These are phyloP conservation scores for Arrhamphus sclerolepis DNA, from an alignment of 2,797 vertebrate genomes.

Conservation along the genomic window DNA sequence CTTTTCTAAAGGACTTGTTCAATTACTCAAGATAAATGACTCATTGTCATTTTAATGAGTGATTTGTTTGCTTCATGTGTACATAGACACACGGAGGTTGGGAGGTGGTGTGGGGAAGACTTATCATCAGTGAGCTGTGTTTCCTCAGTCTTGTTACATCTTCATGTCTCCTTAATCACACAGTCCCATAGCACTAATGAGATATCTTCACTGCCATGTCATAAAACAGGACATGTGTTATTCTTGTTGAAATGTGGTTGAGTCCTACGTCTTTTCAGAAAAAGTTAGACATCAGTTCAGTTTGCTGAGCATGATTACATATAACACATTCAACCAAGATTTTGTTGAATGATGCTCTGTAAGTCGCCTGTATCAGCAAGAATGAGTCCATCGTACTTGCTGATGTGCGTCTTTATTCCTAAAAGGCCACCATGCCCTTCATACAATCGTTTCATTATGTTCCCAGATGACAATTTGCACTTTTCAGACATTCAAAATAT, in stretches of 20 bases:
- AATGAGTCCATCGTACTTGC: too few relatives aligned
- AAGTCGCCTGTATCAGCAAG: too few relatives aligned
- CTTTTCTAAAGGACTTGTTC: constrained; percentile 12
- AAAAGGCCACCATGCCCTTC: too few relatives aligned
- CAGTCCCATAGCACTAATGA: constrained; percentile 48
- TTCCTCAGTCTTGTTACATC: constrained; percentile 38
- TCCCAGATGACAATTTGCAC: too few relatives aligned
- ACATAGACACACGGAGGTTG: neutral
- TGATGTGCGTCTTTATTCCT: too few relatives aligned
- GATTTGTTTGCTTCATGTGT: constrained; percentile 28
- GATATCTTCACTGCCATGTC: constrained; percentile 26
- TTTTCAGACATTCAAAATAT: too few relatives aligned
- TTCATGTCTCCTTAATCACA: constrained; percentile 18
- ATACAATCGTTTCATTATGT: too few relatives aligned
- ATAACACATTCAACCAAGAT: too few relatives aligned
- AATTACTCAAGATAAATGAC: neutral
- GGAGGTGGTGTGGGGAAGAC: constrained; percentile 5
- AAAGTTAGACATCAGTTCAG: too few relatives aligned
- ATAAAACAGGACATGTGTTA: neutral
- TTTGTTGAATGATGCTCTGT: too few relatives aligned
- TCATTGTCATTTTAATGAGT: constrained; percentile 40
- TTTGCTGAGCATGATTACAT: too few relatives aligned
- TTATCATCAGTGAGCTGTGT: constrained; percentile 21
- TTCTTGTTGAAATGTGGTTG: neutral
- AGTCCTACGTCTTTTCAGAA: neutral